Conservation (phyloP, 2,113 vertebrate species). For the Oryzias curvinotus region DNA sequence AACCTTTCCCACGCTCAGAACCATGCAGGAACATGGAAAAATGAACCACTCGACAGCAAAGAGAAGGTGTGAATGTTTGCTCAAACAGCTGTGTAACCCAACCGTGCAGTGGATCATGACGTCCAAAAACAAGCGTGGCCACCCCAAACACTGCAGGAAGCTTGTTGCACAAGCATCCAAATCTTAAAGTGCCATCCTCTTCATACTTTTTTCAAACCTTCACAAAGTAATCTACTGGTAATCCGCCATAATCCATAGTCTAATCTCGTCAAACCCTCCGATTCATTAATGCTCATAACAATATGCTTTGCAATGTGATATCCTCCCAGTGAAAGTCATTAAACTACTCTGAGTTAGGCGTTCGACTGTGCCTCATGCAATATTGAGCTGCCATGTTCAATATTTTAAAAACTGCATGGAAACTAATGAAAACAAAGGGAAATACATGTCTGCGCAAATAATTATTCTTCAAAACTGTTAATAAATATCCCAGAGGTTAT, state of each 20-base stretch:
- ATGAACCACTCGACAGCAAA: background rate
- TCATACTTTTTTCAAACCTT: slow-evolving; percentile 40
- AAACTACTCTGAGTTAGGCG: background rate
- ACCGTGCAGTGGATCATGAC: background rate
- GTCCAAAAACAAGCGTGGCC: background rate
- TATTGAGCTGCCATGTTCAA: no score
- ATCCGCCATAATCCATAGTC: slow-evolving; percentile 54
- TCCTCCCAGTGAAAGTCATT: slow-evolving; percentile 4
- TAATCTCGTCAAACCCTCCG: slow-evolving; percentile 54
- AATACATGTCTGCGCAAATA: background rate
- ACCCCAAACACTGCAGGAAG: background rate
- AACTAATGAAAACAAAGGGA: background rate
- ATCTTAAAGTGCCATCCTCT: slow-evolving; percentile 29
- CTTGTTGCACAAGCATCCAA: slow-evolving; percentile 3
- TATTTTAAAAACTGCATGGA: background rate
- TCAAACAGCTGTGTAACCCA: background rate
- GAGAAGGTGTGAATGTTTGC: slow-evolving; percentile 13
- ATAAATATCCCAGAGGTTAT: no score
- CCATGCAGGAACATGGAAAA: no score
- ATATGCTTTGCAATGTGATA: slow-evolving; percentile 10
- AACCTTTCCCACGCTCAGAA: no score
- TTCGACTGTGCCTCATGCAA: no score
- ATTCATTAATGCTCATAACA: slow-evolving; percentile 36
- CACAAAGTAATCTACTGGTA: slow-evolving; percentile 49
- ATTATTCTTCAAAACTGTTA: no score